phyloP scores from a whole-genome alignment of 2,113 vertebrate genomes.

The Cryptomyrus ogoouensis region DNA sequence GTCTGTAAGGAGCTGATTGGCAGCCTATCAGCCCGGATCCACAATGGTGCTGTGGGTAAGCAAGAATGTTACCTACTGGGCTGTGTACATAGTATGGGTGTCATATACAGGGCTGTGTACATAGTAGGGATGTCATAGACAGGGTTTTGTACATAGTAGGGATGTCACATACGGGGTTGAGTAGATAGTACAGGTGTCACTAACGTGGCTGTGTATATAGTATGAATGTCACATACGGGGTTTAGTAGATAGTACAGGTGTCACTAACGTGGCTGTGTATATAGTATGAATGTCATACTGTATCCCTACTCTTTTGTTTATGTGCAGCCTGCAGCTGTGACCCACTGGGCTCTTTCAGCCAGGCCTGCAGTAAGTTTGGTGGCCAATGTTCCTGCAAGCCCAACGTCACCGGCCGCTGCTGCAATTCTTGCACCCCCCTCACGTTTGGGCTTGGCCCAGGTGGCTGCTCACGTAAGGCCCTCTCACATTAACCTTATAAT shows the following conservation, averaged over 20 bases:
- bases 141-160: slow-evolving; percentile 4
- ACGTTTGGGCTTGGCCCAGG: slow-evolving; percentile 66
- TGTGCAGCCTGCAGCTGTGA: slow-evolving; percentile 65
- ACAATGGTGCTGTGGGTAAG: slow-evolving; percentile 70
- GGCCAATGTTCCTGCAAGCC: slow-evolving; percentile 74
- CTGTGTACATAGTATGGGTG: not conserved
- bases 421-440: slow-evolving; percentile 65
- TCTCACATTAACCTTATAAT: not conserved
- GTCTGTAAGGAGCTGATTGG: slow-evolving; percentile 57
- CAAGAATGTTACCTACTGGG: not conserved
- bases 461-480: slow-evolving; percentile 66
- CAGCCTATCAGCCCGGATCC: slow-evolving; percentile 72
- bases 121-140: not conserved
- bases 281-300: not conserved
- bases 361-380: slow-evolving; percentile 64
- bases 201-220: not conserved
- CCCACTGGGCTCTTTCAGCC: slow-evolving; percentile 51
- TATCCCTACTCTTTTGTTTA: not conserved
- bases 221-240: not conserved
- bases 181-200: not conserved
- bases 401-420: slow-evolving; percentile 68
- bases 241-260: slow-evolving; percentile 20
- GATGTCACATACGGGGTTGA: not conserved
- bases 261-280: not conserved
- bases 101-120: not conserved